Evolutionary conservation across 1,140 invertebrate genomes (phyloP), one percentile per base, ranked within the genome.

Genomic region (Lanistes nyassanus): DNA sequence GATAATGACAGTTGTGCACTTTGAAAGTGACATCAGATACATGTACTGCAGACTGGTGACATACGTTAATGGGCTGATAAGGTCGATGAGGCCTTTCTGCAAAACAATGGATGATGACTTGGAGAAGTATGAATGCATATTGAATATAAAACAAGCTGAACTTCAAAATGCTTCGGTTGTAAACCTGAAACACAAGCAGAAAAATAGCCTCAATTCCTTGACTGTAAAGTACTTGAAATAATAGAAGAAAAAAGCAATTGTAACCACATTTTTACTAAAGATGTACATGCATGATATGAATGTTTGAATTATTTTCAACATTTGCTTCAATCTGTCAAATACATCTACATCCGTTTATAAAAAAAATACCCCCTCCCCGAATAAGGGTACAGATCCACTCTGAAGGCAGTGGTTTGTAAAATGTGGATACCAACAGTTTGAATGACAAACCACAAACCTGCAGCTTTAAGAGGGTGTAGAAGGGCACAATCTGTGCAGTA

Each of bases 401-500:
- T 16, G 4, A n/a, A n/a, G 29, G 73, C 53, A 64, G 58, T 65
- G 26, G 55, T 65, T 21, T 62, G 11, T 4, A 21, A 39, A 56
- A 21, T 16, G 5, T 34, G 0, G 21, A 39, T 55, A 60, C 3
- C 36, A 16, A 26, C 9, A 42, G 31, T 51, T n/a, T 62, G 26
- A 19, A 26, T 37, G 37, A 21, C 55, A 16, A 21, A 11, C 29
- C 1, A 79, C 42, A 55, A 77, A 82, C 84, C 81, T 84, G 74
- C 53, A 71, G 58, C 26, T 83, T 75, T 19, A 85, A 77, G 53
- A 79, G 76, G 5, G 75, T 69, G 76, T 84, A 84, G 42, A 85
- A 81, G 51, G 81, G 80, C 36, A 95, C 91, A 77, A 93, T 88
- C 39, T 94, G 94, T 77, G 92, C 93, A 31, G 97, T 16, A 7